Conservation (phyloP, 1,140 invertebrate species). For the Drosophila kikkawai region DNA sequence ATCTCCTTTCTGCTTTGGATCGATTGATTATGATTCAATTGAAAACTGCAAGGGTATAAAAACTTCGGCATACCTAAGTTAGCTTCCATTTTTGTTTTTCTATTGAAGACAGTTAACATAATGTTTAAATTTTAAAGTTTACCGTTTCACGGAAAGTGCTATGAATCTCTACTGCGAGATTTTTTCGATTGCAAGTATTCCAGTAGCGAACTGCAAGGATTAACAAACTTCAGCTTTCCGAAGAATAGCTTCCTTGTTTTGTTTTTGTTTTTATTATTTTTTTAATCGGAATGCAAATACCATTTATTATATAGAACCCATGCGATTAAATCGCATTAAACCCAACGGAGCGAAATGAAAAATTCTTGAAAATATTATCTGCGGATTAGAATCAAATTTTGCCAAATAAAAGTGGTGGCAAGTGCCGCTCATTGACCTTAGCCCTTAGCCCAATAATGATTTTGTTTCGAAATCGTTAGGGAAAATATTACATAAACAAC, state of each 20-base stretch:
- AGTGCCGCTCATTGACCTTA: slow-evolving; percentile 8
- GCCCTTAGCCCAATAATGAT: background rate
- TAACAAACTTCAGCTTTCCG: background rate
- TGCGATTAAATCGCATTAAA: slow-evolving; percentile 64
- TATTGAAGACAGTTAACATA: too few relatives aligned
- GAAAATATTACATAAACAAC: background rate
- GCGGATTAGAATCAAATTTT: slow-evolving; percentile 71
- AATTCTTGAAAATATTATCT: slow-evolving; percentile 65
- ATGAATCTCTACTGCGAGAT: background rate
- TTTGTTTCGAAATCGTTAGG: background rate
- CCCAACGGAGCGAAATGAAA: slow-evolving; percentile 63
- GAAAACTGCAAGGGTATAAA: too few relatives aligned
- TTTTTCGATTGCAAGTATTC: background rate
- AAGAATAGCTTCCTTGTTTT: too few relatives aligned
- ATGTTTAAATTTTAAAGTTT: too few relatives aligned
- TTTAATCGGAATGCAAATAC: slow-evolving; percentile 13
- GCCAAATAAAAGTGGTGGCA: slow-evolving; percentile 36
- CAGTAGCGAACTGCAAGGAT: background rate
- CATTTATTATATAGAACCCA: slow-evolving; percentile 7
- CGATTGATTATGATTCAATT: too few relatives aligned
- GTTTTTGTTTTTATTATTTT: background rate
- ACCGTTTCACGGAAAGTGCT: background rate
- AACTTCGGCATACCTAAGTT: too few relatives aligned
- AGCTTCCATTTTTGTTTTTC: too few relatives aligned
- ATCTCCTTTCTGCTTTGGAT: too few relatives aligned